A percentile compares a stretch with the other conserved stretches of the same genome.
Conservation (phyloP, 1,140 invertebrate species). For the Brachionus plicatilis region DNA sequence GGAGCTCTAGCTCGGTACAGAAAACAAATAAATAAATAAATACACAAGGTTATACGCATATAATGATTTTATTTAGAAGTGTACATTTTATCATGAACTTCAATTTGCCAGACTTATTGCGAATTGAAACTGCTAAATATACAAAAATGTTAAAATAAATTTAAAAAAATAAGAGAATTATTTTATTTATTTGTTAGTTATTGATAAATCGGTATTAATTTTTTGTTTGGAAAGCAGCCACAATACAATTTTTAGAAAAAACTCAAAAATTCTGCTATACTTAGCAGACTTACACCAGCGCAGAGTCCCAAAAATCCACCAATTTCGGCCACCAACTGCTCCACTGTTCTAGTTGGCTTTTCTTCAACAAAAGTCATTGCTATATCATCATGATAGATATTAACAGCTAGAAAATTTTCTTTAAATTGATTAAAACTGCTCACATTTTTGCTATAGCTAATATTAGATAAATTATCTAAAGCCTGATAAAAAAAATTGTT, state of each 20-base stretch:
- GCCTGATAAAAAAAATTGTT: neutral
- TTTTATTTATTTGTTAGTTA: neutral
- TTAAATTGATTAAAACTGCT: neutral
- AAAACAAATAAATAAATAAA: too few relatives aligned
- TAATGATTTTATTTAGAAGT: too few relatives aligned
- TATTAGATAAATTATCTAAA: neutral
- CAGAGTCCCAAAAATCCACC: neutral
- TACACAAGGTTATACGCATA: too few relatives aligned
- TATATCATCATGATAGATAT: neutral
- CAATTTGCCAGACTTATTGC: too few relatives aligned
- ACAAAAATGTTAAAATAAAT: too few relatives aligned
- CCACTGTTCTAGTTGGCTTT: neutral
- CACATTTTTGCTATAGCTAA: neutral
- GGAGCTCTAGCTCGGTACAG: too few relatives aligned
- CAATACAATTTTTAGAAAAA: neutral
- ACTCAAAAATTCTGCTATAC: neutral
- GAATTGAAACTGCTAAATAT: too few relatives aligned
- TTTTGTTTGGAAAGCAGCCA: neutral
- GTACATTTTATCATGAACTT: too few relatives aligned
- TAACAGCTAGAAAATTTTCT: neutral
- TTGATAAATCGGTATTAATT: neutral
- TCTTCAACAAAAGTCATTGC: neutral
- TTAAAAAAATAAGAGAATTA: neutral
- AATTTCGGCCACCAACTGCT: neutral
- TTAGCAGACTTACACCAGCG: neutral